Percentiles rank a stretch among this genome's conserved stretches.
These are phyloP conservation scores for Coleophora flavipennella DNA, from an alignment of 2,888 invertebrate species.

Conservation along the genomic window DNA sequence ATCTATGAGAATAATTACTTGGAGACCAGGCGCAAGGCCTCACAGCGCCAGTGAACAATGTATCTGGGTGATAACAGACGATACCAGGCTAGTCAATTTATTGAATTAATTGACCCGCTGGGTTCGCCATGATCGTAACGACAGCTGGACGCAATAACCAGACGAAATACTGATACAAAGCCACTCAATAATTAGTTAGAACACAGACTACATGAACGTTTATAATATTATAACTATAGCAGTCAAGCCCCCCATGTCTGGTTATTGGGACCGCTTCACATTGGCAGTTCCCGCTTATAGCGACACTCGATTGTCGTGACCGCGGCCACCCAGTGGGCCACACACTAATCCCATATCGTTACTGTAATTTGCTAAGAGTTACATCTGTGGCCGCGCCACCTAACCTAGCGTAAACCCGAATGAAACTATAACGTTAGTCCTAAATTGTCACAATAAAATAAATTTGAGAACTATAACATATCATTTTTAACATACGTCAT, in stretches of 20 bases:
- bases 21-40: slow-evolving; percentile 37
- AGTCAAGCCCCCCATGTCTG: too few species aligned
- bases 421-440: slow-evolving; percentile 50
- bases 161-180: too few species aligned
- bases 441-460: slow-evolving; percentile 64
- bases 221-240: too few species aligned
- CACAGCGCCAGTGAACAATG: slow-evolving; percentile 42
- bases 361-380: slow-evolving; percentile 46
- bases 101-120: too few species aligned
- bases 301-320: not conserved
- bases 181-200: too few species aligned
- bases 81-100: slow-evolving; percentile 9
- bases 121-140: too few species aligned
- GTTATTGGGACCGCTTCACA: too few species aligned
- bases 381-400: slow-evolving; percentile 60
- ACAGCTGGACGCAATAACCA: too few species aligned
- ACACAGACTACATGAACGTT: too few species aligned
- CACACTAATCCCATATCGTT: slow-evolving; percentile 32
- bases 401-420: slow-evolving; percentile 66
- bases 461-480: slow-evolving; percentile 61
- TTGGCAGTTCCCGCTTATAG: too few species aligned
- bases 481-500: slow-evolving; percentile 42
- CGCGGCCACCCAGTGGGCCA: not conserved
- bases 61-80: slow-evolving; percentile 34
- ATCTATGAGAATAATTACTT: slow-evolving; percentile 50